These are phyloP conservation scores for Petrocephalus zakoni DNA, from an alignment of 2,113 vertebrate species.

Conservation along the genomic window DNA sequence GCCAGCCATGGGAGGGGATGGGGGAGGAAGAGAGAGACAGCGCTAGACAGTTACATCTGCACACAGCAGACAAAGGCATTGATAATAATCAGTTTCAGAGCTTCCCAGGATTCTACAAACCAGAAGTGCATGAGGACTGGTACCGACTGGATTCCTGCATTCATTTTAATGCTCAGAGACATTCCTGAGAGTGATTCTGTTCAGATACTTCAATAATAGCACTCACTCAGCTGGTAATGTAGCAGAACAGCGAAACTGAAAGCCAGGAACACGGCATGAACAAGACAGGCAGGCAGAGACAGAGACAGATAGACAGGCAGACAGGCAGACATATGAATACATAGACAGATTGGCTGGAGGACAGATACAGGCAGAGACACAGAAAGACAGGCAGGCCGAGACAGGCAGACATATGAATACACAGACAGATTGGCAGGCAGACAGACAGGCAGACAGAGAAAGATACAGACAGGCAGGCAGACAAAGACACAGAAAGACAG, in stretches of 20 bases:
- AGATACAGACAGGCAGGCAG: too few relatives aligned
- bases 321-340: too few relatives aligned
- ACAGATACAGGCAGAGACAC: not conserved
- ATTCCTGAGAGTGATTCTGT: not conserved
- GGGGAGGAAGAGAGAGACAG: not conserved
- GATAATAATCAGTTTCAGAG: not conserved
- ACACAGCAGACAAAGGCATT: not conserved
- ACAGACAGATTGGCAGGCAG: too few relatives aligned
- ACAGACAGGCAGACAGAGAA: too few relatives aligned
- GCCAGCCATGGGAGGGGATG: not conserved
- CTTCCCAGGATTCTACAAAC: not conserved
- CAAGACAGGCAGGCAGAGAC: not conserved
- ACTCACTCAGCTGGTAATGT: not conserved
- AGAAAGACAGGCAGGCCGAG: not conserved
- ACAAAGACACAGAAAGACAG: too few relatives aligned
- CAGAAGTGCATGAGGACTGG: not conserved
- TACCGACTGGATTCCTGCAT: not conserved
- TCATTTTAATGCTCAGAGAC: not conserved
- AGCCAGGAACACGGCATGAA: not conserved
- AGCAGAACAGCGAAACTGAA: not conserved
- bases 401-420: not conserved
- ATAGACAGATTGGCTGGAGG: too few relatives aligned
- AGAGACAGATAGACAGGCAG: too few relatives aligned
- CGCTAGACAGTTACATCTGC: not conserved
- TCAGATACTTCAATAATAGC: not conserved